Evolutionary conservation across 2,113 vertebrate species (phyloP), one percentile per base, ranked within the genome.

Genomic region (Mus spicilegus): DNA sequence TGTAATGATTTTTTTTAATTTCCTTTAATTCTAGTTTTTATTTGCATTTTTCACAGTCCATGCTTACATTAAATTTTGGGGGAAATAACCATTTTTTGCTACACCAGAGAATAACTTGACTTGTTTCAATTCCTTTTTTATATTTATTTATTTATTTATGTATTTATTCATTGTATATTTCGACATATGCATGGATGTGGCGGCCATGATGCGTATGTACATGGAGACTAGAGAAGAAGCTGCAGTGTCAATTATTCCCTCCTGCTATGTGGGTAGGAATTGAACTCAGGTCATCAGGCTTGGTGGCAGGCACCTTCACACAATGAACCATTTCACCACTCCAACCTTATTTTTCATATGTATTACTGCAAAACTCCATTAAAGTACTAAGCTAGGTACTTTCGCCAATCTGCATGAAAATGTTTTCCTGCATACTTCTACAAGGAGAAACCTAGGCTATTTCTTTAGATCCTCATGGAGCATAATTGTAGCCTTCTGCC

Each of bases 21-120:
- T 63, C 14, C 39, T 87, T 78, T 93, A 49, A 67, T 16, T 36
- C 7, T 22, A 11, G 80, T 22, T 65, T n/a, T 90, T 80, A 51
- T 54, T 76, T 51, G 58, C 61, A 84, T 87, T 89, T 94, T 87
- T 39, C 19, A 92, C 26, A 85, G n/a, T 39, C 22, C 63, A 30
- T 80, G 69, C 75, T 80, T 91, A 61, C 39, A 65, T 91, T 89
- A 80, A 94, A 69, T 36, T 77, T 76, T 42, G 78, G 82, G 81
- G 90, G 75, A 42, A 63, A 33, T 65, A 84, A 30, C 14, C 12
- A 26, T 7, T 28, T 51, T 63, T 89, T 46, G 5, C 36, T 89
- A 56, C 13, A 58, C 54, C 49, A 16, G 33, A 89, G n/a, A 85
- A 63, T 93, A 94, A 69, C 67, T 93, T 73, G 76, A 51, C 28